Percentiles rank a stretch among this genome's conserved stretches.
Evolutionary conservation across 2,113 vertebrate species (phyloP).

Genomic region (Oryzias javanicus): DNA sequence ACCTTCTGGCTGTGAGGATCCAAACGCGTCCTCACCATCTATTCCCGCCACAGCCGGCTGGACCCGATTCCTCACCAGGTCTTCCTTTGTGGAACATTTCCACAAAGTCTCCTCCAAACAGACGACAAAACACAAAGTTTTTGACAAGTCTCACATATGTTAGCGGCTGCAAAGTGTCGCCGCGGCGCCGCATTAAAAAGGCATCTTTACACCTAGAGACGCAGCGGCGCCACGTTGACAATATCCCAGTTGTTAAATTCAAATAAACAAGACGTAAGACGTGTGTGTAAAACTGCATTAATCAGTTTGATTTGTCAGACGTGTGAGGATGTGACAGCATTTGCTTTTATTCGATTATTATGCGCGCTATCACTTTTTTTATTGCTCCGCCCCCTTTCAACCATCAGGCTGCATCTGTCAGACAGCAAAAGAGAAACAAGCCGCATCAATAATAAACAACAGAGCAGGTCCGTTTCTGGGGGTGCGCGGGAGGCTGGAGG

Average conservation of each 20-base stretch:
- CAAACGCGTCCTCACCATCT: too few species aligned
- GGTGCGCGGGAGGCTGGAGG: too few species aligned
- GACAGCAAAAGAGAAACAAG: too few species aligned
- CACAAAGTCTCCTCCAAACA: constrained; percentile 65
- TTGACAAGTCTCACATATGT: constrained; percentile 75
- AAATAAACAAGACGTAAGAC: constrained; percentile 69
- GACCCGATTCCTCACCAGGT: constrained; percentile 58
- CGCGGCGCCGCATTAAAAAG: constrained; percentile 63
- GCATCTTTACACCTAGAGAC: constrained; percentile 75
- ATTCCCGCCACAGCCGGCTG: too few species aligned
- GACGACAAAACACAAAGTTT: constrained; percentile 75
- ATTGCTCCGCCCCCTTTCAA: constrained; percentile 40
- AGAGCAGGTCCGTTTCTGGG: too few species aligned
- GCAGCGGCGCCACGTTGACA: constrained; percentile 63
- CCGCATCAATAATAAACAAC: too few species aligned
- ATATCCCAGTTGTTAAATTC: constrained; percentile 74
- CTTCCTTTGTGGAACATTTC: constrained; percentile 48
- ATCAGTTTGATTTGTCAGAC: constrained; percentile 72
- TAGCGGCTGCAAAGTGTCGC: constrained; percentile 73
- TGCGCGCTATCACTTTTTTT: constrained; percentile 51
- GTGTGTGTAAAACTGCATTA: constrained; percentile 68
- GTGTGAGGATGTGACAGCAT: constrained; percentile 58
- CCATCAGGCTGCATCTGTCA: constrained; percentile 29
- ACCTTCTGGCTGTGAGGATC: too few species aligned
- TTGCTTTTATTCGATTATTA: constrained; percentile 70